Percentiles rank a stretch among this genome's conserved stretches.
phyloP scores from a whole-genome alignment of 1,140 invertebrate genomes.

The Paraescarpia echinospica region DNA sequence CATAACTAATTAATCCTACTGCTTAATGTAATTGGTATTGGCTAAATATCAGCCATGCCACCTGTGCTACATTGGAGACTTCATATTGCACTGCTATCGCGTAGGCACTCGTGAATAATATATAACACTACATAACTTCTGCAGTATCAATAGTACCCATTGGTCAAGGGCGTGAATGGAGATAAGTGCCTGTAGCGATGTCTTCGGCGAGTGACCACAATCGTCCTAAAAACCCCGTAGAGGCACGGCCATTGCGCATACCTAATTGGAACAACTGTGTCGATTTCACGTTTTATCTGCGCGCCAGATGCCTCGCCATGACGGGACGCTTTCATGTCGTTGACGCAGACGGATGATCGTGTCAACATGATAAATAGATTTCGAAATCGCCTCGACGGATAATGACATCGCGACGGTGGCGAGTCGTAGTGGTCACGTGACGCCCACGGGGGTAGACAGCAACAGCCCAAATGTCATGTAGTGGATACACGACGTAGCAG shows the following conservation, averaged over 20 bases:
- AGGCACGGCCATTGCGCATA: background rate
- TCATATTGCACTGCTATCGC: background rate
- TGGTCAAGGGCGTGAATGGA: background rate
- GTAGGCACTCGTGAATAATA: background rate
- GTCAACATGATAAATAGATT: background rate
- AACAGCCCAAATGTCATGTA: background rate
- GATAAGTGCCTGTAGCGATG: background rate
- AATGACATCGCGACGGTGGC: background rate
- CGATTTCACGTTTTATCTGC: background rate
- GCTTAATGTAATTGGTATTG: background rate
- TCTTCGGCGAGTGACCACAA: background rate
- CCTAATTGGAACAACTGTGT: slow-evolving; percentile 5
- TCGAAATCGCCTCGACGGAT: background rate
- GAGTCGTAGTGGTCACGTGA: background rate
- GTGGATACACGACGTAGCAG: background rate
- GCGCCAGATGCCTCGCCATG: background rate
- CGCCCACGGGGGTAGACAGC: background rate
- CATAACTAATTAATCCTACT: background rate
- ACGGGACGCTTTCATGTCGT: background rate
- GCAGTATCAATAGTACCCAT: background rate
- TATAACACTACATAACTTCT: background rate
- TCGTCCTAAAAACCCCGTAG: background rate
- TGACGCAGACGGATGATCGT: background rate
- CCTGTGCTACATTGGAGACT: background rate
- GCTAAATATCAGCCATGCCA: background rate